phyloP scores from a whole-genome alignment of 2,888 invertebrate species.

The Tiliacea aurago region DNA sequence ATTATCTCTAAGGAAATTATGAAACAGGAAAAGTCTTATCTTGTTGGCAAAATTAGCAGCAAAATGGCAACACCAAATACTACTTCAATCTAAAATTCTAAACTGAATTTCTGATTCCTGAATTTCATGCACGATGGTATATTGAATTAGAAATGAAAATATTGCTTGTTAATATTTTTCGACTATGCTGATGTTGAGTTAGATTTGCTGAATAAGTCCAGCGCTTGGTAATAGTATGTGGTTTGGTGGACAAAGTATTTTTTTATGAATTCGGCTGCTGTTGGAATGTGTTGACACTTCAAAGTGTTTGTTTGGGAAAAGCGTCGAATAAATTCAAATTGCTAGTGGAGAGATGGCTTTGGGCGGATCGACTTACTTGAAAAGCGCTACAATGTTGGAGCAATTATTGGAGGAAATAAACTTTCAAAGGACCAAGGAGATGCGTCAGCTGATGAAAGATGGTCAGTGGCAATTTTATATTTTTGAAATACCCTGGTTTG shows the following conservation, averaged over 20 bases:
- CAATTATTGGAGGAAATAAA: constrained; percentile 97
- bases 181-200: not conserved
- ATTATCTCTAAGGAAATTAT: not conserved
- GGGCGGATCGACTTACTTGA: constrained; percentile 82
- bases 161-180: not conserved
- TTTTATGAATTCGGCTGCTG: constrained; percentile 33
- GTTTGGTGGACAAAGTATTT: constrained; percentile 46
- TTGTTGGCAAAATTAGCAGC: not conserved
- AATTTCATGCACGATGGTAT: constrained; percentile 32
- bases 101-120: not conserved
- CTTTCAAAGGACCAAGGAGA: constrained; percentile 97
- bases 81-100: constrained; percentile 1
- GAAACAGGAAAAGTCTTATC: not conserved
- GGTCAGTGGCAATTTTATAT: constrained; percentile 89
- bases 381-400: constrained; percentile 93
- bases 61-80: constrained; percentile 27
- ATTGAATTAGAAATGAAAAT: constrained; percentile 22
- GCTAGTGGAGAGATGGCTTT: constrained; percentile 78
- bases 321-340: constrained; percentile 51
- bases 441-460: constrained; percentile 96
- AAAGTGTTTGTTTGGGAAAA: constrained; percentile 70
- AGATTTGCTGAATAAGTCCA: constrained; percentile 4
- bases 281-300: constrained; percentile 64
- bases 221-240: constrained; percentile 52
- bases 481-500: not conserved